Evolutionary conservation across 2,797 vertebrate genomes (phyloP).

Genomic region (Enteromius thamalakanensis): DNA sequence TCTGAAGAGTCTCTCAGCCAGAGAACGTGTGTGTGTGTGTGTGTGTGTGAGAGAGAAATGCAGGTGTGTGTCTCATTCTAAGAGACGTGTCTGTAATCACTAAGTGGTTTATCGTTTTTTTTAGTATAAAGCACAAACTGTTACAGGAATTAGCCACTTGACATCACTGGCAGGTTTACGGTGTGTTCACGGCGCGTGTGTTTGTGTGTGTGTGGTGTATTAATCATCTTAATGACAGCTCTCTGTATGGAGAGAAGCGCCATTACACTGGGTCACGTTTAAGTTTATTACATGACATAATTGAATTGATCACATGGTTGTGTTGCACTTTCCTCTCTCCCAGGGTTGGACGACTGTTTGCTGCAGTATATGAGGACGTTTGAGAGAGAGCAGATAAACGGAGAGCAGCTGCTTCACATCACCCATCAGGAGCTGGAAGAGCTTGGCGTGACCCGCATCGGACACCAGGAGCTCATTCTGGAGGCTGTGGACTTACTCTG

Average conservation of each 20-base stretch:
- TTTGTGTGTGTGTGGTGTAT: constrained; percentile 5
- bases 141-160: constrained; percentile 11
- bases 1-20: constrained; percentile 25
- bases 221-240: constrained; percentile 38
- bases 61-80: constrained; percentile 37
- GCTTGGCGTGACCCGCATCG: constrained; percentile 79
- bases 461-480: constrained; percentile 84
- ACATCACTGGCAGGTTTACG: constrained; percentile 27
- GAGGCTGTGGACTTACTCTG: constrained; percentile 82
- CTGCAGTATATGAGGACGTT: constrained; percentile 84
- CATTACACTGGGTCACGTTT: constrained; percentile 19
- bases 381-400: constrained; percentile 81
- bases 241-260: constrained; percentile 8
- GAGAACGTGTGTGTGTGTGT: constrained; percentile 25
- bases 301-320: constrained; percentile 26
- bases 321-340: constrained; percentile 12
- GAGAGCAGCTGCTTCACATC: constrained; percentile 82
- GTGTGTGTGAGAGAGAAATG: not conserved
- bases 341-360: constrained; percentile 82
- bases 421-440: constrained; percentile 83
- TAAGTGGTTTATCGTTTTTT: constrained; percentile 13
- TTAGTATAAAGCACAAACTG: not conserved
- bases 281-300: constrained; percentile 35
- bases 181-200: constrained; percentile 8
- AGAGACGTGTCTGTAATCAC: constrained; percentile 18